Evolutionary conservation across 1,140 invertebrate genomes (phyloP).

Genomic region (Phthorimaea operculella): DNA sequence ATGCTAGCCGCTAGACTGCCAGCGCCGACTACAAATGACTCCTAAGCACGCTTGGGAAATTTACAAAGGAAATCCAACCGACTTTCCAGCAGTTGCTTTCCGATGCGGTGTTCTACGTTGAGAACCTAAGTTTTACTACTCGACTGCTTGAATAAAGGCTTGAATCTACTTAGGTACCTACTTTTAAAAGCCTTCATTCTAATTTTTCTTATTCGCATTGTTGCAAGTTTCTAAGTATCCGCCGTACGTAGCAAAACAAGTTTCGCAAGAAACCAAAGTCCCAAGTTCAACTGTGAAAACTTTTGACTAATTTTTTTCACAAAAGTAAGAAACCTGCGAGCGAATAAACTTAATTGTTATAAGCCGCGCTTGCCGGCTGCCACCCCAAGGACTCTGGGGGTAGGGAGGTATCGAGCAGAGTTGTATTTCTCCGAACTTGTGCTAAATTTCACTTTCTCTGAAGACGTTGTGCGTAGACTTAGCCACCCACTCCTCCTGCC

Average conservation of each 20-base stretch:
- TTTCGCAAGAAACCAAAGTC: not conserved
- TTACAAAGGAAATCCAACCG: not conserved
- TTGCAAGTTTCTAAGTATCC: no score
- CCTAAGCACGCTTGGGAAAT: not conserved
- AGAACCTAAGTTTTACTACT: no score
- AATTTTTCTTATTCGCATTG: no score
- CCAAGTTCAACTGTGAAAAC: not conserved
- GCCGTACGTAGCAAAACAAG: no score
- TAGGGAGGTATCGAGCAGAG: conserved; percentile 37
- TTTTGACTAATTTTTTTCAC: conserved; percentile 7
- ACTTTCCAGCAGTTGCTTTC: no score
- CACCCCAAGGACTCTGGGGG: conserved; percentile 37
- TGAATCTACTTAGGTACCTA: no score
- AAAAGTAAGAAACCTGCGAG: conserved; percentile 52
- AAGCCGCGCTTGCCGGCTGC: conserved; percentile 47
- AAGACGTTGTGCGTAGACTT: conserved; percentile 63
- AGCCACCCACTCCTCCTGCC: conserved; percentile 47
- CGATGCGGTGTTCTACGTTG: no score
- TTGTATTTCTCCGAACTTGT: conserved; percentile 66
- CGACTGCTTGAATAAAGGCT: no score
- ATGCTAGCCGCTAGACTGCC: not conserved
- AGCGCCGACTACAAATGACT: not conserved
- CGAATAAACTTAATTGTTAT: conserved; percentile 67
- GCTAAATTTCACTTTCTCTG: conserved; percentile 67
- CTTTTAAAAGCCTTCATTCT: no score